Base-by-base conservation (phyloP, 2,888 invertebrate species). In the Dendrolimus houi region DNA sequence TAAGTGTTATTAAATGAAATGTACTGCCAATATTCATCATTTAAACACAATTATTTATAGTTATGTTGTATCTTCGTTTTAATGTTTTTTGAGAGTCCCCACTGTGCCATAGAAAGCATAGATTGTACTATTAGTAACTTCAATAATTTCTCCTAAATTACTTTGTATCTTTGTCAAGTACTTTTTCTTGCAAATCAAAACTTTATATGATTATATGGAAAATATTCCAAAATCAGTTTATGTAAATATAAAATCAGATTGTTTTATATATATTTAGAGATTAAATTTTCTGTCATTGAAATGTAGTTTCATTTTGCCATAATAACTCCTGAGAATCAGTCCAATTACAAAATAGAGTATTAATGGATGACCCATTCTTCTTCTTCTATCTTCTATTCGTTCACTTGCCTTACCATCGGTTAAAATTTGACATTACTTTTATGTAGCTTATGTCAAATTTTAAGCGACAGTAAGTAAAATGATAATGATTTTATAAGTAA, bases 221-320 rank as follows among this genome's bases (percentile, higher is more conserved):
- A 59, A 52, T 1, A 54, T 47, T 29, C 29, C 29, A 54, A 62
- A 60, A 52, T 60, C 55, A 41, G 57, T 64, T 62, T 63, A 62
- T 82, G 77, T 80, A 79, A 77, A 83, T 81, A 78, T 65, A 66
- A 72, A 79, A 84, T 79, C 77, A 83, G 68, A 82, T 83, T 77
- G 72, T 85, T 85, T 84, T 86, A 85, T 84, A 85, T 80, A 81
- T 85, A 60, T 64, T 83, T 86, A 83, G 81, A 81, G 71, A 88
- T 78, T 87, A 87, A 85, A 87, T 78, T 75, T 29, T 75, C 73
- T 79, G 75, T 80, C 77, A 78, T 75, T 75, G 64, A 67, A 69
- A 62, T 64, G 54, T 70, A 60, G 71, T 77, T 78, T 81, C 67
- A 74, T 71, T 75, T 68, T 52, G 52, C 54, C 52, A 53, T 29